Evolutionary conservation across 2,113 vertebrate genomes (phyloP).

Genomic region (Apteryx mantelli): DNA sequence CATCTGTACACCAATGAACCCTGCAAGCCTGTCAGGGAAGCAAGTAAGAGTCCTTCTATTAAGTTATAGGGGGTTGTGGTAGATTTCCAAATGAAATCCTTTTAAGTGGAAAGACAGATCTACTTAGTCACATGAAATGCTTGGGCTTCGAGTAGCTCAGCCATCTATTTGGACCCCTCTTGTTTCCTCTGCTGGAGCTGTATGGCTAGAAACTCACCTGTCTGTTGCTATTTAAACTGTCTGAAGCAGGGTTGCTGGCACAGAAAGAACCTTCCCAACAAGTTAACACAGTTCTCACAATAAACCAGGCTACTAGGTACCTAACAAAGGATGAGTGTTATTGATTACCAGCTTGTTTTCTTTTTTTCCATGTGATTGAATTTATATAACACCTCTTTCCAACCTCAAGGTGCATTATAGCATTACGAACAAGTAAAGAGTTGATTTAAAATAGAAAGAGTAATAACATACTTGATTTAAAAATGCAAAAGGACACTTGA

Average conservation of each 20-base stretch:
- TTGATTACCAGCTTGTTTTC: background rate
- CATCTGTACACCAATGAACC: background rate
- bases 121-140: background rate
- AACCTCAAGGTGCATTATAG: background rate
- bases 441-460: background rate
- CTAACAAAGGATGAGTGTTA: background rate
- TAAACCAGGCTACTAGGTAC: background rate
- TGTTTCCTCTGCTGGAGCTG: background rate
- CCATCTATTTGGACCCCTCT: background rate
- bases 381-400: background rate
- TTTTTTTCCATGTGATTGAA: background rate
- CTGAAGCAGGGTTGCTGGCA: fast-evolving
- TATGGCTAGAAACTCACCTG: background rate
- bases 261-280: background rate
- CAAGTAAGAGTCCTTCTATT: background rate
- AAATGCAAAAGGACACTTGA: background rate
- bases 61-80: background rate
- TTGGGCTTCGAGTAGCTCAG: background rate
- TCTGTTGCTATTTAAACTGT: background rate
- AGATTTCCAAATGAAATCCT: background rate
- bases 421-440: background rate
- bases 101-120: background rate
- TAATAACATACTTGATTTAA: background rate
- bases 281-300: background rate
- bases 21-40: background rate